Percentiles rank a stretch among this genome's conserved stretches.
These are phyloP conservation scores for Petrocephalus sullivani DNA, from an alignment of 2,797 vertebrate genomes.

Conservation along the genomic window DNA sequence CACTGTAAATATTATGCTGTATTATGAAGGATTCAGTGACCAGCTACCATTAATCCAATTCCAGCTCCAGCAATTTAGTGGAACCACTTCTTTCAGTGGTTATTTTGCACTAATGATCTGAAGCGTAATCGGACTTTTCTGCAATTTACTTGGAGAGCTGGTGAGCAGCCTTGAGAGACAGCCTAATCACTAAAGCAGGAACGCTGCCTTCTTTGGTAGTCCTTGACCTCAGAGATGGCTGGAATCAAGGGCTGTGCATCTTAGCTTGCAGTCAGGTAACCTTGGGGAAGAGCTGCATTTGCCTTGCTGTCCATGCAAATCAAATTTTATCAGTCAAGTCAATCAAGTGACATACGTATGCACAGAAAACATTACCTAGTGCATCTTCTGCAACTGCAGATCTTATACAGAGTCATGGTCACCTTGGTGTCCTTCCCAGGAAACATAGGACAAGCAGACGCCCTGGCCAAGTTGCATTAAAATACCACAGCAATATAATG, in stretches of 20 bases:
- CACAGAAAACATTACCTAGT: not conserved
- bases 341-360: not conserved
- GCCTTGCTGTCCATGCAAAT: not conserved
- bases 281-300: not conserved
- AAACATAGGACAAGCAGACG: not conserved
- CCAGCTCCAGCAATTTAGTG: not conserved
- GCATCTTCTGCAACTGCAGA: not conserved
- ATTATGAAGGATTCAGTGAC: not conserved
- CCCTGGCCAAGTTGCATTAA: not conserved
- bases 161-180: not conserved
- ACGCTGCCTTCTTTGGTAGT: not conserved
- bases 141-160: not conserved
- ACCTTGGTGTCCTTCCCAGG: not conserved
- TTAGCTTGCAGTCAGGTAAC: not conserved
- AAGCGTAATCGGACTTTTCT: not conserved
- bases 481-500: not conserved
- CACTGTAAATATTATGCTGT: not conserved
- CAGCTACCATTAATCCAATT: not conserved
- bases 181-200: not conserved
- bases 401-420: not conserved
- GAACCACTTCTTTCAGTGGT: not conserved
- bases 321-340: not conserved
- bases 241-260: not conserved
- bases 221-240: not conserved
- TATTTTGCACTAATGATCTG: not conserved